phyloP scores from a whole-genome alignment of 2,888 invertebrate species.

The Scaptomyza parva region DNA sequence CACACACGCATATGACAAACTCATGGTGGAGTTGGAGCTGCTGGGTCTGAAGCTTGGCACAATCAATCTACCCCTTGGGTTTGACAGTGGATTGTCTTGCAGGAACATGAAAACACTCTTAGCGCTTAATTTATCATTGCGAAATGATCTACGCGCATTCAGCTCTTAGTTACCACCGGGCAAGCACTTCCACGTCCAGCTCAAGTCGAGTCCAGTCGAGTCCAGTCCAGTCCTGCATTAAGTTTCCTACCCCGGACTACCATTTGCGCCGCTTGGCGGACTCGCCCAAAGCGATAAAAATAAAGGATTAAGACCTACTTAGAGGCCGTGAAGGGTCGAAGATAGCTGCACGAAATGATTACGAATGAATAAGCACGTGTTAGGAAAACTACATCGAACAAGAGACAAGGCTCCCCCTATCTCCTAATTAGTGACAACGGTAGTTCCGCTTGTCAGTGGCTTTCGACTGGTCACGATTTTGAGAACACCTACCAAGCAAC shows the following conservation, averaged over 20 bases:
- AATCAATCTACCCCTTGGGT: constrained; percentile 82
- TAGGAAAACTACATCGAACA: constrained; percentile 51
- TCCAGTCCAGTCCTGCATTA: constrained; percentile 17
- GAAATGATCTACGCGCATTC: constrained; percentile 75
- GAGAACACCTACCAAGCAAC: constrained; percentile 58
- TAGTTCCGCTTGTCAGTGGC: constrained; percentile 67
- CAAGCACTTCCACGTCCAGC: constrained; percentile 11
- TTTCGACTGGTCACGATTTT: constrained; percentile 8
- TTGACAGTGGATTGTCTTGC: constrained; percentile 83
- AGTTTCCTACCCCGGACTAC: not conserved
- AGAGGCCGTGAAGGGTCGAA: constrained; percentile 50
- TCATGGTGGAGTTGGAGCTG: constrained; percentile 15
- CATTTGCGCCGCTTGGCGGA: constrained; percentile 32
- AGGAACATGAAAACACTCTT: constrained; percentile 84
- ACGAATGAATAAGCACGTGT: constrained; percentile 73
- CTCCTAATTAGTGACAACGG: constrained; percentile 65
- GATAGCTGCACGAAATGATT: constrained; percentile 72
- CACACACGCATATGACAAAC: constrained; percentile 46
- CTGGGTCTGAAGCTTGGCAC: constrained; percentile 53
- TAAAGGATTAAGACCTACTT: constrained; percentile 78
- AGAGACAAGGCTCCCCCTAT: constrained; percentile 8
- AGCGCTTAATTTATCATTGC: constrained; percentile 84
- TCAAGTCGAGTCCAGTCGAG: constrained; percentile 14
- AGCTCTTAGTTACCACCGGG: constrained; percentile 21
- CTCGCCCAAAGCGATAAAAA: constrained; percentile 70